A percentile compares a stretch with the other conserved stretches of the same genome.
phyloP scores from a whole-genome alignment of 2,113 vertebrate genomes.

The Ovibos moschatus region DNA sequence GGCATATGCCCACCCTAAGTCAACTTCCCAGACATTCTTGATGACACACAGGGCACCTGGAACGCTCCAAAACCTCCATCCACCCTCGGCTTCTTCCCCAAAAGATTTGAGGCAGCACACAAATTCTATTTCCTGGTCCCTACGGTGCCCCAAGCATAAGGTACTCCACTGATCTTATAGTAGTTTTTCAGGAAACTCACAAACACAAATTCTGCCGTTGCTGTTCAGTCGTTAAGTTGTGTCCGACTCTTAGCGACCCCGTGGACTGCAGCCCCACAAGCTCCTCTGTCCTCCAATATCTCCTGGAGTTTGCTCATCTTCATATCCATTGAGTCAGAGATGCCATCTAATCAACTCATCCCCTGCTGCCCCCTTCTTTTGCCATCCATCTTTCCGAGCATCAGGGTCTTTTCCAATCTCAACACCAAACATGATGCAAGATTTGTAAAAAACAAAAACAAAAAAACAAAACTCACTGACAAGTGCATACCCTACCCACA shows the following conservation, averaged over 20 bases:
- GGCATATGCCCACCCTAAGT: background rate
- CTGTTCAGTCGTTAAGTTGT: background rate
- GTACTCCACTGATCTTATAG: rapidly evolving
- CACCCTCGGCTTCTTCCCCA: background rate
- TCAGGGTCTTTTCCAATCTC: background rate
- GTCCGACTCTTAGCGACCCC: background rate
- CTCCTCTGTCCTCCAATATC: background rate
- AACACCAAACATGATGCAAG: background rate
- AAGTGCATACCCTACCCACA: rapidly evolving
- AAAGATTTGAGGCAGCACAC: background rate
- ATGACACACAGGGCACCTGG: background rate
- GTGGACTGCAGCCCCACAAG: background rate
- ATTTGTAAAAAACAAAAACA: background rate
- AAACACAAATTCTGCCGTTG: background rate
- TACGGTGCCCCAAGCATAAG: rapidly evolving
- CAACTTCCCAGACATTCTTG: background rate
- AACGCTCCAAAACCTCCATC: rapidly evolving
- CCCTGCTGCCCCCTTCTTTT: background rate
- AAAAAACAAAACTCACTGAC: too few relatives aligned
- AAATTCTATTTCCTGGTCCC: background rate
- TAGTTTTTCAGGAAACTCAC: background rate
- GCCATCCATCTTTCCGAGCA: rapidly evolving
- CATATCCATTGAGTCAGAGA: background rate
- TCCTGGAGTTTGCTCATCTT: background rate
- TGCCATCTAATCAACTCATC: background rate